Base-by-base conservation (phyloP, 1,140 invertebrate species). In the Hycleus cichorii region DNA sequence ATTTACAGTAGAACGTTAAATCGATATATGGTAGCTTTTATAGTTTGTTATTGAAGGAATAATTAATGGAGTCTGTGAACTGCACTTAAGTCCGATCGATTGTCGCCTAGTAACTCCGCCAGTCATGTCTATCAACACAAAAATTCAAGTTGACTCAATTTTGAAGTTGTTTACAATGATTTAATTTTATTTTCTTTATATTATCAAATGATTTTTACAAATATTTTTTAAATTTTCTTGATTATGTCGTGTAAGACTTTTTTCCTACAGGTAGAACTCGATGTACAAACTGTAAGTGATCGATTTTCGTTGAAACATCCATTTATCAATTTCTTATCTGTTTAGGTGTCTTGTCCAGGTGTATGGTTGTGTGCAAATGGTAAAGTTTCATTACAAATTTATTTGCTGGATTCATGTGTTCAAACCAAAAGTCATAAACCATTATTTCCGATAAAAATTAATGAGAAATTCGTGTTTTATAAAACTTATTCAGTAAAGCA, bases 301-400 rank as follows among this genome's bases (percentile, higher is more conserved):
- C 48, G 3, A 39, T 25, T 42, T 32, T 25, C 39, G 4, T 40
- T 50, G 39, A 47, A 27, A 39, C 18, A 18, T 18, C 18, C 18
- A 18, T 18, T 18, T 18, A 18, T 18, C 12, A 50, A 42, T 50
- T 60, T 38, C 7, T 18, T 24, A 38, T 45, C 12, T 49, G 11
- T 27, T 39, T 60, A 87, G 84, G 76, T 87, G 26, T 83, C 83
- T 59, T 87, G 85, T 75, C 86, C 86, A 7, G 86, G 86, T 32
- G 85, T 87, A 27, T 87, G 85, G 83, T 64, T 88, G 2, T 87
- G 85, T 72, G 81, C 84, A 50, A 85, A 83, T 72, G 86, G 85
- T 2, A 79, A 80, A 69, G 78, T 87, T 7, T 81, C 80, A 2
- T 68, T 87, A 18, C 77, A 78, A 63, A 75, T 87, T 11, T 78